Conservation (phyloP, 35 echinoderm and acorn worm genomes). For the Patiria miniata region DNA sequence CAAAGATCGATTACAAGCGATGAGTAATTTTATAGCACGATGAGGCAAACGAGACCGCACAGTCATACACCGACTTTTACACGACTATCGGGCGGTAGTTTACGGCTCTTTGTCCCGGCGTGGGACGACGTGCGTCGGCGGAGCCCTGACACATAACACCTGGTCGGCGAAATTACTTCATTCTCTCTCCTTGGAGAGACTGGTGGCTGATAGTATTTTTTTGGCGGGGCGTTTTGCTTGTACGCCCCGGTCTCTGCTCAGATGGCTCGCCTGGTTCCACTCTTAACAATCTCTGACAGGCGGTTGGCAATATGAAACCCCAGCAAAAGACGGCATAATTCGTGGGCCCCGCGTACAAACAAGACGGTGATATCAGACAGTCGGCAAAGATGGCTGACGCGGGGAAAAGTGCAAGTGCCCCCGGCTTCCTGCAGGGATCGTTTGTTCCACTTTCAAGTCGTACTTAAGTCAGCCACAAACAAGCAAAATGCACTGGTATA, state of each 20-base stretch:
- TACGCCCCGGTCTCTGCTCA: not conserved
- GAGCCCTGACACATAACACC: not conserved
- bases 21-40: not conserved
- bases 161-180: not conserved
- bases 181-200: not conserved
- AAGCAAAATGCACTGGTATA: not conserved
- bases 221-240: not conserved
- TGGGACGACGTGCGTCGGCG: not conserved
- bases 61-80: too few species aligned
- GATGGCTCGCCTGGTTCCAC: not conserved
- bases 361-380: not conserved
- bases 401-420: slow-evolving; percentile 21
- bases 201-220: not conserved
- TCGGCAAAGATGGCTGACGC: not conserved
- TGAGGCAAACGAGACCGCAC: not conserved
- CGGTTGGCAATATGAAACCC: not conserved
- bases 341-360: not conserved
- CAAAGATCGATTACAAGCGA: not conserved
- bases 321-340: not conserved
- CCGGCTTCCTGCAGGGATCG: not conserved
- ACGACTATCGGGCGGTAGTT: not conserved
- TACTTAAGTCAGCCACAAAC: not conserved
- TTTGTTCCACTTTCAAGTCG: not conserved
- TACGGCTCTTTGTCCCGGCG: not conserved
- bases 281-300: not conserved